Percentiles rank a stretch among this genome's conserved stretches.
Evolutionary conservation across 1,140 invertebrate species (phyloP).

Genomic region (Pentalonia nigronervosa): DNA sequence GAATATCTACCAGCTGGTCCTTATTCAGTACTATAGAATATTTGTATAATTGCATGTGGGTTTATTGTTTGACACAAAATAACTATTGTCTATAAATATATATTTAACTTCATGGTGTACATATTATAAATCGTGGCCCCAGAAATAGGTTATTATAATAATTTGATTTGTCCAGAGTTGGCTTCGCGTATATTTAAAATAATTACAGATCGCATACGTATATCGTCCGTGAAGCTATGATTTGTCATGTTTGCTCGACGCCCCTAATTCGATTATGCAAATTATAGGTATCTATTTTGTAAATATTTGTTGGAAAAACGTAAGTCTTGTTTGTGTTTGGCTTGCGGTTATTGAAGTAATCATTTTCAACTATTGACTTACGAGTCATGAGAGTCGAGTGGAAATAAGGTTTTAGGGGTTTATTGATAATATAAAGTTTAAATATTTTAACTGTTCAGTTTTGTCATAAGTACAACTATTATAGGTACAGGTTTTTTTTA

Average conservation of each 20-base stretch:
- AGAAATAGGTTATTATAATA: not conserved
- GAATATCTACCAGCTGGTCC: not conserved
- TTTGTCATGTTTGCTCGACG: not conserved
- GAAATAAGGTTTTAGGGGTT: not conserved
- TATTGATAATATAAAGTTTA: not conserved
- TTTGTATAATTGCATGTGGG: conserved; percentile 2
- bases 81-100: conserved; percentile 22
- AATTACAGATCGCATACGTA: not conserved
- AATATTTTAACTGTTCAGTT: not conserved
- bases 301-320: not conserved
- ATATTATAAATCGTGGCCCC: conserved; percentile 1
- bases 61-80: conserved; percentile 13
- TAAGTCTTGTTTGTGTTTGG: not conserved
- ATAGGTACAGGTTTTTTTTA: not conserved
- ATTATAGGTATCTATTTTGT: not conserved
- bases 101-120: not conserved
- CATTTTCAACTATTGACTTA: too few relatives aligned
- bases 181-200: not conserved
- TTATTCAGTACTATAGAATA: not conserved
- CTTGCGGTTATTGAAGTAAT: not conserved
- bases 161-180: not conserved
- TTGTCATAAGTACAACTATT: not conserved
- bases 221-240: not conserved
- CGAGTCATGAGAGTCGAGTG: not conserved
- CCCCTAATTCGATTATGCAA: not conserved